A percentile compares a stretch with the other conserved stretches of the same genome.
These are phyloP conservation scores for Myxocyprinus asiaticus DNA, from an alignment of 2,113 vertebrate genomes.

Conservation along the genomic window DNA sequence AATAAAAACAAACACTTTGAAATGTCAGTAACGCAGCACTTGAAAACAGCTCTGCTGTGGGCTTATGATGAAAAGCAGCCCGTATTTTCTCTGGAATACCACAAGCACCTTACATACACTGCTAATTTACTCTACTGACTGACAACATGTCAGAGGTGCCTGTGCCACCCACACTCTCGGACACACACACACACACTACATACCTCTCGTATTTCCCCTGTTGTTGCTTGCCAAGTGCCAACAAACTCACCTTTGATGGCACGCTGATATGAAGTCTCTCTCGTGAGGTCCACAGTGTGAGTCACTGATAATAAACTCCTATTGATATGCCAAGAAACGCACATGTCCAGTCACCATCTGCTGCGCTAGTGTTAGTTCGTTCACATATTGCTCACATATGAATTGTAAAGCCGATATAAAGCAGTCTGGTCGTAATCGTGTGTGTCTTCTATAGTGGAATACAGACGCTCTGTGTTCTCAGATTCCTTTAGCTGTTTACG, in stretches of 20 bases:
- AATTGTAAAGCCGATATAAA: not conserved
- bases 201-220: conserved; percentile 21
- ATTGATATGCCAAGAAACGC: too few relatives aligned
- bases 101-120: conserved; percentile 22
- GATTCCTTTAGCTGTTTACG: conserved; percentile 46
- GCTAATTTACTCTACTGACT: conserved; percentile 1
- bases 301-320: not conserved
- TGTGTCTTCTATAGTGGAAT: conserved; percentile 18
- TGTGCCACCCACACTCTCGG: not conserved
- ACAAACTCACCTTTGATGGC: conserved; percentile 44
- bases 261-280: conserved; percentile 22
- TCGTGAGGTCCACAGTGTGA: not conserved
- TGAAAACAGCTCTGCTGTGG: not conserved
- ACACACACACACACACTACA: conserved; percentile 15
- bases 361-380: not conserved
- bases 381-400: conserved; percentile 7
- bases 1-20: conserved; percentile 16
- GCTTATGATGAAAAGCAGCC: too few relatives aligned
- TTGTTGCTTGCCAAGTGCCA: not conserved
- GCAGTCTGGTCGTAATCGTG: not conserved
- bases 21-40: not conserved
- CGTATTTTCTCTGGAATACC: not conserved
- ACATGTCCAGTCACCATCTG: not conserved
- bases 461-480: not conserved
- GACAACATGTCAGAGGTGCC: conserved; percentile 24